These are phyloP conservation scores for Halcyon malimbica DNA, from an alignment of 2,113 vertebrate genomes.

Conservation along the genomic window DNA sequence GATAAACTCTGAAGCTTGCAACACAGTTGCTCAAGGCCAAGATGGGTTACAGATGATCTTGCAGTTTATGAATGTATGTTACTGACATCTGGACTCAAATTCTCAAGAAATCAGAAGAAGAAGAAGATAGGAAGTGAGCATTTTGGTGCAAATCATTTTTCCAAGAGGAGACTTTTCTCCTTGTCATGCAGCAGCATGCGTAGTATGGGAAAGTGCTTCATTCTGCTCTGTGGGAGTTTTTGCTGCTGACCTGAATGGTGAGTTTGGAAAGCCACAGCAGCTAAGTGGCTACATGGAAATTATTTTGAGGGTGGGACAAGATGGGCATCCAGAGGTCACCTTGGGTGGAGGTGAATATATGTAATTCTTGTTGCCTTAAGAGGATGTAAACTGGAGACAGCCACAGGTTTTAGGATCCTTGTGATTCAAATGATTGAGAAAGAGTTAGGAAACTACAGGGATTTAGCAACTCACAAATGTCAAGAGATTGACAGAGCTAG, in stretches of 20 bases:
- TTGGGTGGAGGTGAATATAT: not conserved
- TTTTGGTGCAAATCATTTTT: not conserved
- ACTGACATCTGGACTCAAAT: not conserved
- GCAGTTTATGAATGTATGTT: not conserved
- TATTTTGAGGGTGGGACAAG: not conserved
- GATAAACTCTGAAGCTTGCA: not conserved
- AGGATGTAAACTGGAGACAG: not conserved
- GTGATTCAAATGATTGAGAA: not conserved
- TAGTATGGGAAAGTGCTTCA: not conserved
- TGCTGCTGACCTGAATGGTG: not conserved
- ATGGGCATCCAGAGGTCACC: not conserved
- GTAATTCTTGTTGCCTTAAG: not conserved
- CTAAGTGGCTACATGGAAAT: not conserved
- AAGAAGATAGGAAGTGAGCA: not conserved
- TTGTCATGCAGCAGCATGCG: not conserved
- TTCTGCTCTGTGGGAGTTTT: not conserved
- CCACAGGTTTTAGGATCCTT: not conserved
- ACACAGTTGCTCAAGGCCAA: not conserved
- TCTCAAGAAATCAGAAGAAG: not conserved
- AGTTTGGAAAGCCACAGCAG: not conserved
- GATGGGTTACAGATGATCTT: not conserved
- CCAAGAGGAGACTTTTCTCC: not conserved
- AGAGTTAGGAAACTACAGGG: not conserved
- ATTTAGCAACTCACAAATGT: not conserved
- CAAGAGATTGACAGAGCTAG: not conserved